Base-by-base conservation (phyloP, 2,888 invertebrate species). In the Dione juno region DNA sequence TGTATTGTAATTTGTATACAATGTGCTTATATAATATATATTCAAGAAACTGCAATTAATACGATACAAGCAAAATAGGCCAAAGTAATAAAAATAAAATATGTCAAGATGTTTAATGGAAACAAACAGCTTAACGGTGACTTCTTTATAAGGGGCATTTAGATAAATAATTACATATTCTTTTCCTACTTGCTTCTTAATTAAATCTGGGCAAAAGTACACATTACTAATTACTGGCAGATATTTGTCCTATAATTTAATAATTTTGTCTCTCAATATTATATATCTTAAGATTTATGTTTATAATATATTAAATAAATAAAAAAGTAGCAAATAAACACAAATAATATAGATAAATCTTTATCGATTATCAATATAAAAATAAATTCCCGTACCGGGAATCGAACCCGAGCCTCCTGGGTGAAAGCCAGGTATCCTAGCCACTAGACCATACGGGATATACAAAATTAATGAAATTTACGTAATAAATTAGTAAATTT, bases 371-470 rank as follows among this genome's bases (percentile, higher is more conserved):
- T 2, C 28, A 28, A 28, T 3, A 28, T 28, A 28, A 28, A n/a
- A 14, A 28, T 0, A 3, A 10, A 10, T 94, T 94, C 94, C 94
- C 94, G 94, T 95, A 95, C 95, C 95, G 94, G 95, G 95, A 95
- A 95, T 95, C 95, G 95, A 95, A 95, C 95, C 95, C 95, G 95
- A 95, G 95, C 95, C 95, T 95, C 94, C 94, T 94, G 94, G 94
- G 94, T 95, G 94, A 95, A 94, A 95, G 94, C 95, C 94, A 94
- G 94, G 94, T 94, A 95, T 94, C 94, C 94, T 95, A 94, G 94
- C 94, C 95, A 94, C 94, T 94, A 94, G 94, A 94, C 94, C 93
- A 94, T 94, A 94, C 93, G 94, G 94, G 94, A 94, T 37, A 19
- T 71, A 16, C 2, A 1, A 0, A 0, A 1, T 0, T 0, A 0